Base-by-base conservation (phyloP, 2,888 invertebrate genomes). In the Exephanes ischioxanthus region DNA sequence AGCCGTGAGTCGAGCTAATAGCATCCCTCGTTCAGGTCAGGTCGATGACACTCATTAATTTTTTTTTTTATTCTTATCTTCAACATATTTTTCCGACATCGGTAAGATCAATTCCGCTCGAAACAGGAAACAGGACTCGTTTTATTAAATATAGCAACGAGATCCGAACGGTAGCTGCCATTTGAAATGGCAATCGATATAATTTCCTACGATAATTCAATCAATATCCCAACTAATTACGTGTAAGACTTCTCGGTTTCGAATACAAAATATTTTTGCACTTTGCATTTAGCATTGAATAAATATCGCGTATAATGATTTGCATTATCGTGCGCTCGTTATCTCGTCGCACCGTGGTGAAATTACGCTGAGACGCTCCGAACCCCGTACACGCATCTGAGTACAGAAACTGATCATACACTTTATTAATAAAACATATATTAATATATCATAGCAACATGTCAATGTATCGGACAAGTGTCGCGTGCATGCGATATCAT, bases 171-270 rank as follows among this genome's bases (percentile, higher is more conserved):
- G 79, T 70, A 79, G 83, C 67, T 26, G 68, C 14, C 22, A 48
- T 72, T 53, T 37, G 41, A 77, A 73, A 30, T 72, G 41, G 55
- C 66, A 58, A 66, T 72, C 58, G 70, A 83, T 88, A 89, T 89
- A 89, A 89, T 89, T 87, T 79, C 76, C 87, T 88, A 87, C 86
- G 82, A 89, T 89, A 88, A 90, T 87, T 85, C 86, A 87, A 87
- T 89, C 73, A 83, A 82, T 77, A 71, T 80, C 53, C 41, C 30
- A 11, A 55, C 71, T 84, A 84, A 86, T 85, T 75, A 77, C 45
- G 79, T 51, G 76, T 33, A 71, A 48, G 76, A 41, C 70, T 16
- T 51, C 77, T 80, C 14, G 11, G 51, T 72, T 66, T 16, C 14
- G 26, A 63, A 53, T 19, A 63, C 37, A 75, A 5, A 63, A 41